Conservation (phyloP, 1,140 invertebrate species). For the Lepidurus apus region DNA sequence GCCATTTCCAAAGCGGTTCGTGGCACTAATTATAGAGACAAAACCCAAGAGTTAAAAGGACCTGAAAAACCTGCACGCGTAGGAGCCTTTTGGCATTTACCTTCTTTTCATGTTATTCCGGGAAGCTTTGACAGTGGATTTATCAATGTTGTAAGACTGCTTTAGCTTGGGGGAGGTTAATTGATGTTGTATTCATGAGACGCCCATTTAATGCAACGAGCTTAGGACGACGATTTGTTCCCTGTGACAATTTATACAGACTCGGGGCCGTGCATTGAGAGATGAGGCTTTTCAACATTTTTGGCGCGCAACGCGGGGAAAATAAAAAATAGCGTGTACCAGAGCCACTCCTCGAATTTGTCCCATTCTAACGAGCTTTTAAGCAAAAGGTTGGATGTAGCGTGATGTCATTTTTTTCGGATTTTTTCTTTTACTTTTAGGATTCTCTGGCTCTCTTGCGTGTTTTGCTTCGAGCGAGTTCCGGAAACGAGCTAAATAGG, state of each 20-base stretch:
- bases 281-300: background rate
- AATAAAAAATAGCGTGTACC: too few species aligned
- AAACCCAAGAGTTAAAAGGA: background rate
- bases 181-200: slow-evolving; percentile 10
- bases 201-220: background rate
- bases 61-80: slow-evolving; percentile 8
- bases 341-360: too few species aligned
- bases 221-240: slow-evolving; percentile 4
- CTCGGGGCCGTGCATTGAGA: background rate
- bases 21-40: slow-evolving; percentile 10
- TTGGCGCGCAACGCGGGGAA: background rate
- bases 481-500: too few species aligned
- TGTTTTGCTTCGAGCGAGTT: too few species aligned
- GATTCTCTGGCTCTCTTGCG: too few species aligned
- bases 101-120: background rate
- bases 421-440: too few species aligned
- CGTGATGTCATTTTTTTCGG: too few species aligned
- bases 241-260: background rate
- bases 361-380: too few species aligned
- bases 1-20: background rate
- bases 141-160: slow-evolving; percentile 11
- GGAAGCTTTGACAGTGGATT: background rate
- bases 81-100: background rate
- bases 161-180: slow-evolving; percentile 11
- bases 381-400: too few species aligned